These are phyloP conservation scores for Oligia fasciuncula DNA, from an alignment of 2,888 invertebrate genomes.

Conservation along the genomic window DNA sequence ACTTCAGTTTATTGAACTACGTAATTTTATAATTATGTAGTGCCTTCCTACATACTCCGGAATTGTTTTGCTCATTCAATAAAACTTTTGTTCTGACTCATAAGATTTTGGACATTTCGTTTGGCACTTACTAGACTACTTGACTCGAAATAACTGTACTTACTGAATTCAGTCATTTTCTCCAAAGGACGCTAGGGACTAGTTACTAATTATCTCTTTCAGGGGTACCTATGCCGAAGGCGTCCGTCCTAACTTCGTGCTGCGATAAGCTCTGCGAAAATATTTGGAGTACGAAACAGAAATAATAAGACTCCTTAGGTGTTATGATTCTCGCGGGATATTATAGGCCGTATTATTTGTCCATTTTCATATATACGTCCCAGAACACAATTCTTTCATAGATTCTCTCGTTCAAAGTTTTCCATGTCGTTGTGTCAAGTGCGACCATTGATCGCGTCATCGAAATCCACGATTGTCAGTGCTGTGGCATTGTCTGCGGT, in stretches of 20 bases:
- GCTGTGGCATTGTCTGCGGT: conserved; percentile 48
- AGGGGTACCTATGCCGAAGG: conserved; percentile 32
- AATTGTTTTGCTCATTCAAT: background rate
- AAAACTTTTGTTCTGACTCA: background rate
- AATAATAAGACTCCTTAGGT: conserved; percentile 39
- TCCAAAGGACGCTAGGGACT: conserved; percentile 20
- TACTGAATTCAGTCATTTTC: conserved; percentile 20
- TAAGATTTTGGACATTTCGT: background rate
- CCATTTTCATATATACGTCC: conserved; percentile 15
- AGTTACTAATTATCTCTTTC: conserved; percentile 40
- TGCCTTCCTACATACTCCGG: background rate
- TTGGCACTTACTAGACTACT: background rate
- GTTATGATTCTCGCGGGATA: conserved; percentile 53
- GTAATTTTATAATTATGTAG: conserved; percentile 12
- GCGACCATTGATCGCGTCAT: conserved; percentile 62
- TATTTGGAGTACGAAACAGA: conserved; percentile 54
- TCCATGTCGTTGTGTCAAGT: conserved; percentile 45
- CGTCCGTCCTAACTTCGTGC: conserved; percentile 38
- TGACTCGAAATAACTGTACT: background rate
- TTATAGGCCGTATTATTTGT: conserved; percentile 21
- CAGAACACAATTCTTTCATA: background rate
- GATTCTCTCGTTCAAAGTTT: conserved; percentile 3
- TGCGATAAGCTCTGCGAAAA: conserved; percentile 56
- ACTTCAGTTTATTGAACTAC: conserved; percentile 30
- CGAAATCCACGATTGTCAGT: conserved; percentile 51